Conservation (phyloP, 2,113 vertebrate genomes). For the Mesembrinibis cayennensis region DNA sequence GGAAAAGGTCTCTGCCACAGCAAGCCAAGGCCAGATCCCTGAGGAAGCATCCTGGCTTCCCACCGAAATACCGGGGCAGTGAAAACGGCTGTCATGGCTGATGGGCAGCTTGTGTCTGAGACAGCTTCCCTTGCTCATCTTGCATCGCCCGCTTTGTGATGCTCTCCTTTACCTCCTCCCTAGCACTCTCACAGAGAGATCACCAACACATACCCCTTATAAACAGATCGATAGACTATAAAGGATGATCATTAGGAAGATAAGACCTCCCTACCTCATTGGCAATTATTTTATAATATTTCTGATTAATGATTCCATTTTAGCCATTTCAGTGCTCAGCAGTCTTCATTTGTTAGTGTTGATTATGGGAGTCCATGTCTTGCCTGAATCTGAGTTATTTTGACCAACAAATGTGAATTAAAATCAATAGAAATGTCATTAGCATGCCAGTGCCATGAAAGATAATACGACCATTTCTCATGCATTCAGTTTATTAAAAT, state of each 20-base stretch:
- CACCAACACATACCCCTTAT: constrained; percentile 22
- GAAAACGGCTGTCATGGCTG: background rate
- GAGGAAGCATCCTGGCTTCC: background rate
- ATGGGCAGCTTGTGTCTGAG: background rate
- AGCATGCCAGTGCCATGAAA: constrained; percentile 66
- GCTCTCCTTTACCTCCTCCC: background rate
- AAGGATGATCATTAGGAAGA: constrained; percentile 63
- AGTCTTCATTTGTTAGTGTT: constrained; percentile 72
- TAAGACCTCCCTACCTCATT: constrained; percentile 52
- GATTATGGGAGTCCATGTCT: constrained; percentile 65
- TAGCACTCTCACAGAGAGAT: constrained; percentile 43
- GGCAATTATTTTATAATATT: constrained; percentile 70
- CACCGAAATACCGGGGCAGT: rapidly evolving
- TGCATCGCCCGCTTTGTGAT: background rate
- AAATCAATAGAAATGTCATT: constrained; percentile 81
- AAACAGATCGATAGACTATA: constrained; percentile 54
- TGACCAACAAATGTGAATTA: constrained; percentile 74
- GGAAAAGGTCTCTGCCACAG: background rate
- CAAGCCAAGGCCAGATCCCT: background rate
- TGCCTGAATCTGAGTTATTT: constrained; percentile 70
- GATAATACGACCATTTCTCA: constrained; percentile 78
- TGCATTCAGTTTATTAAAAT: constrained; percentile 82
- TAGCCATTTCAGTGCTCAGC: constrained; percentile 66
- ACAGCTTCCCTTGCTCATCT: background rate
- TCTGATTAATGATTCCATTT: constrained; percentile 75